phyloP scores from a whole-genome alignment of 1,140 invertebrate species.

The Lysiphlebus fabarum region DNA sequence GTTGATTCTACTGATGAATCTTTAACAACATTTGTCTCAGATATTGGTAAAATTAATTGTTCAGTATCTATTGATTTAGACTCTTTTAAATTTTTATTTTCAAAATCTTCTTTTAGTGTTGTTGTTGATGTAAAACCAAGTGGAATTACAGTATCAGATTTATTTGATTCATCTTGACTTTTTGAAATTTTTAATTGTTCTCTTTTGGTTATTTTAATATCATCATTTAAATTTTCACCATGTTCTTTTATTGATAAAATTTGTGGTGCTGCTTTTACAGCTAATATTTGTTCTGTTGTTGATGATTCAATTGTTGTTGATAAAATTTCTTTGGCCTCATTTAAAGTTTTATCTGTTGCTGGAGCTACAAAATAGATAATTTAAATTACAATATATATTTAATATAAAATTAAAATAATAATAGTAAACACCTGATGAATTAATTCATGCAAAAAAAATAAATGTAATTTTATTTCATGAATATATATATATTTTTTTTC shows the following conservation, averaged over 20 bases:
- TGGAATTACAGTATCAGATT: slow-evolving; percentile 13
- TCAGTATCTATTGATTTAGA: slow-evolving; percentile 39
- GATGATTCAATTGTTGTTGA: background rate
- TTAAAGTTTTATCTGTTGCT: too few relatives aligned
- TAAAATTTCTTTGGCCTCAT: slow-evolving; percentile 8
- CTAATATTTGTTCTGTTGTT: background rate
- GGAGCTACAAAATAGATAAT: too few relatives aligned
- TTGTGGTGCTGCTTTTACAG: slow-evolving; percentile 4
- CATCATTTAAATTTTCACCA: slow-evolving; percentile 4
- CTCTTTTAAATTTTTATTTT: slow-evolving; percentile 46
- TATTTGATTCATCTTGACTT: slow-evolving; percentile 5
- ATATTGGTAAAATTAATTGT: slow-evolving; percentile 42
- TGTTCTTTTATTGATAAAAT: slow-evolving; percentile 15
- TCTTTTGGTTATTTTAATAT: background rate
- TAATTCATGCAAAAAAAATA: too few relatives aligned
- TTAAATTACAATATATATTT: too few relatives aligned
- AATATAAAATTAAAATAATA: too few relatives aligned
- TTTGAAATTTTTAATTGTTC: slow-evolving; percentile 14
- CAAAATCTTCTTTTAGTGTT: slow-evolving; percentile 43
- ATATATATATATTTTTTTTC: too few relatives aligned
- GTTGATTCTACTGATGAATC: background rate
- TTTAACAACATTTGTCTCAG: slow-evolving; percentile 29
- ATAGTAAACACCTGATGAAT: too few relatives aligned
- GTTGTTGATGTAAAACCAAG: slow-evolving; percentile 4
- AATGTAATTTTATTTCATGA: too few relatives aligned